phyloP scores from a whole-genome alignment of 2,113 vertebrate genomes.

The Varanus salvator region DNA sequence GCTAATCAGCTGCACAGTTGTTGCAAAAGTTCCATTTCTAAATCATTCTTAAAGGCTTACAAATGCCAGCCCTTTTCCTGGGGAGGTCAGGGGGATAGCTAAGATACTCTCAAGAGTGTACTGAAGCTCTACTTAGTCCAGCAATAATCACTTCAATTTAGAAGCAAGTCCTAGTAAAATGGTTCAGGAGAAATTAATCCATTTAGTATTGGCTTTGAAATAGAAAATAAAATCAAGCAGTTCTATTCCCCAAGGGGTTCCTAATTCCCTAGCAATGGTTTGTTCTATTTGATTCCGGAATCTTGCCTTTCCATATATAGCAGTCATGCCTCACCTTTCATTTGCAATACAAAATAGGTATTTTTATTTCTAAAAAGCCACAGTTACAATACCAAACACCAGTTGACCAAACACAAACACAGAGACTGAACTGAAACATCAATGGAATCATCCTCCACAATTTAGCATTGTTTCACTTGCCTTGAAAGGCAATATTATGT shows the following conservation, averaged over 20 bases:
- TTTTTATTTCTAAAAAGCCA: not conserved
- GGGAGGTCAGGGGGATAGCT: slow-evolving; percentile 50
- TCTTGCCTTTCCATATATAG: not conserved
- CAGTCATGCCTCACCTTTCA: not conserved
- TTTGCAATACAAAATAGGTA: not conserved
- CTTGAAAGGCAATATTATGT: not conserved
- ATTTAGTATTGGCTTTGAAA: slow-evolving; percentile 58
- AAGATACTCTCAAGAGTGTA: slow-evolving; percentile 21
- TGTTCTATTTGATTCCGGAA: slow-evolving; percentile 11
- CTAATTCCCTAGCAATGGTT: not conserved
- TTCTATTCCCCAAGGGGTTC: slow-evolving; percentile 33
- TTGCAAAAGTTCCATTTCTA: slow-evolving; percentile 43
- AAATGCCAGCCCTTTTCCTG: slow-evolving; percentile 49
- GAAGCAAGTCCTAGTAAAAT: slow-evolving; percentile 51
- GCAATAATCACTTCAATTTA: slow-evolving; percentile 65
- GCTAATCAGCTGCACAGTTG: slow-evolving; percentile 39
- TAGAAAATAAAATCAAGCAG: slow-evolving; percentile 25
- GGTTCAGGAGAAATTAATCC: slow-evolving; percentile 59
- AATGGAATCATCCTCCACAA: slow-evolving; percentile 23
- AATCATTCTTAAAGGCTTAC: slow-evolving; percentile 56
- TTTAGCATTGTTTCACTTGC: slow-evolving; percentile 15
- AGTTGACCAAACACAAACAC: not conserved
- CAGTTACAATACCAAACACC: not conserved
- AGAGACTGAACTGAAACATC: not conserved
- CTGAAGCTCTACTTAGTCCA: slow-evolving; percentile 57